Evolutionary conservation across 2,113 vertebrate species (phyloP).

Genomic region (Alaudala cheleensis): DNA sequence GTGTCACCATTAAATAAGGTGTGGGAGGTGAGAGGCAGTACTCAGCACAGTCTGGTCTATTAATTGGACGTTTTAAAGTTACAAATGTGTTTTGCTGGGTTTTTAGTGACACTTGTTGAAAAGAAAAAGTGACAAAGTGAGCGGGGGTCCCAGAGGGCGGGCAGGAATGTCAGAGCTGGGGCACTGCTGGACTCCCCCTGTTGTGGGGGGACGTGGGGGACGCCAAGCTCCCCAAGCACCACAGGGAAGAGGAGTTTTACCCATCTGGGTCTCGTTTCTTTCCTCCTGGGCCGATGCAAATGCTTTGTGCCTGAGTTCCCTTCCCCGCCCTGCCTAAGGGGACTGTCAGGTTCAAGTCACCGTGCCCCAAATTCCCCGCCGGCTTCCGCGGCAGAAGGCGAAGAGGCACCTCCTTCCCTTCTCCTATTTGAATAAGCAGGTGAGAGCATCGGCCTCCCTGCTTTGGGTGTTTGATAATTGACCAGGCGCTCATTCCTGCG

Average conservation of each 20-base stretch:
- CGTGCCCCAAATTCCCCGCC: neutral
- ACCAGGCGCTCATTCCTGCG: neutral
- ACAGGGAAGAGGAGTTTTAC: neutral
- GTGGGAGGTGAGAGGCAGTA: neutral
- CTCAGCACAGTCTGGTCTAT: neutral
- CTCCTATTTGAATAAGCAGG: conserved; percentile 25
- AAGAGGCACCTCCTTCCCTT: conserved; percentile 8
- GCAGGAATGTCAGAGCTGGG: neutral
- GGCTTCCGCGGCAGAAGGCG: neutral
- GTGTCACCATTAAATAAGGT: neutral
- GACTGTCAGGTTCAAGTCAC: neutral
- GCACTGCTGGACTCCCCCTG: neutral
- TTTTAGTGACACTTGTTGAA: neutral
- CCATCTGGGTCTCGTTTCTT: rapidly evolving
- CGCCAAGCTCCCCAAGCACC: neutral
- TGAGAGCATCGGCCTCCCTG: conserved; percentile 16
- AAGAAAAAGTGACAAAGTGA: neutral
- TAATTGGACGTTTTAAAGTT: neutral
- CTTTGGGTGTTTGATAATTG: conserved; percentile 56
- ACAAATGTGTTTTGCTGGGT: neutral
- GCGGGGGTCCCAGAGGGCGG: rapidly evolving
- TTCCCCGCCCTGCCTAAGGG: neutral
- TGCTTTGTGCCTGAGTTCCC: neutral
- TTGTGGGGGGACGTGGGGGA: neutral
- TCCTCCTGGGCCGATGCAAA: neutral